Evolutionary conservation across 1,140 invertebrate species (phyloP).

Genomic region (Drosophila pandora): DNA sequence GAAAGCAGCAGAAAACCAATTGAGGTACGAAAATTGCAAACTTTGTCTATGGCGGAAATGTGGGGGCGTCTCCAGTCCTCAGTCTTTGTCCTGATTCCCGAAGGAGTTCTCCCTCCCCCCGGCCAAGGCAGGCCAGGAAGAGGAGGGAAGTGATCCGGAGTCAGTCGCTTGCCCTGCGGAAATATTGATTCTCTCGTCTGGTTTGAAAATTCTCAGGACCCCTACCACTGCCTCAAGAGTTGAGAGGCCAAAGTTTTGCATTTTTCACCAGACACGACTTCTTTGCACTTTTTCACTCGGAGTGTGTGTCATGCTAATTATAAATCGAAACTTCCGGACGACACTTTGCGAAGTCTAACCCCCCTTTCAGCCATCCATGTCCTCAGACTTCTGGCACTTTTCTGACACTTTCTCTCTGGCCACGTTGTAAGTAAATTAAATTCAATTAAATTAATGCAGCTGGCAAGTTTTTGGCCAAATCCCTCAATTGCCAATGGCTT

Average conservation of each 20-base stretch:
- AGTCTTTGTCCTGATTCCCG: slow-evolving; percentile 24
- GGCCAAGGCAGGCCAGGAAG: background rate
- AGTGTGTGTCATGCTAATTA: slow-evolving; percentile 82
- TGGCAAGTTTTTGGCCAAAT: slow-evolving; percentile 29
- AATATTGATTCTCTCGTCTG: slow-evolving; percentile 76
- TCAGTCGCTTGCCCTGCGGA: slow-evolving; percentile 53
- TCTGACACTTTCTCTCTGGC: slow-evolving; percentile 56
- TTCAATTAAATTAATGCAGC: slow-evolving; percentile 57
- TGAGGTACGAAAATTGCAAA: slow-evolving; percentile 75
- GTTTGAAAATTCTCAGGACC: slow-evolving; percentile 2
- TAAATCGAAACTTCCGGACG: slow-evolving; percentile 78
- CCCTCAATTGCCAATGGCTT: slow-evolving; percentile 31
- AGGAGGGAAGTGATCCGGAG: slow-evolving; percentile 1
- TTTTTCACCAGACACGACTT: slow-evolving; percentile 73
- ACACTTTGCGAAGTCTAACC: slow-evolving; percentile 68
- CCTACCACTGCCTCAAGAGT: slow-evolving; percentile 5
- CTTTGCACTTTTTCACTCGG: slow-evolving; percentile 68
- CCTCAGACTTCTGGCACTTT: slow-evolving; percentile 52
- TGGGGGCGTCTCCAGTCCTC: slow-evolving; percentile 5
- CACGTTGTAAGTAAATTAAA: slow-evolving; percentile 67
- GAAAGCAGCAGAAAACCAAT: slow-evolving; percentile 57
- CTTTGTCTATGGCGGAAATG: slow-evolving; percentile 61
- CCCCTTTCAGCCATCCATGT: background rate
- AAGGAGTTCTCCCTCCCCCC: background rate
- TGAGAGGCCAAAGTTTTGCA: slow-evolving; percentile 60